A percentile compares a stretch with the other conserved stretches of the same genome.
phyloP scores from a whole-genome alignment of 1,140 invertebrate genomes.

The Brachionus sp. region DNA sequence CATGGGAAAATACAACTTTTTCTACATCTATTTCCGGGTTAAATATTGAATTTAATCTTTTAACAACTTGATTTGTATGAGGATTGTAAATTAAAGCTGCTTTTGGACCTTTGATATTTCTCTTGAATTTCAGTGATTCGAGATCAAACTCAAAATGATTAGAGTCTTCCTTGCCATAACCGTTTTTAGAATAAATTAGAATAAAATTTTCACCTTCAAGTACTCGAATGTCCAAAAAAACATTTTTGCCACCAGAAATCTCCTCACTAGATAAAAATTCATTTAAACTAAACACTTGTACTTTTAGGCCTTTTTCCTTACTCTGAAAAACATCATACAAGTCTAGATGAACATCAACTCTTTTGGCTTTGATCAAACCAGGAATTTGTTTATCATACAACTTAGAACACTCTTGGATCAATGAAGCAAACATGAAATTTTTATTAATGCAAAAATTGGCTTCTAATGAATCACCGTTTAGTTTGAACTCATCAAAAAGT shows the following conservation, averaged over 20 bases:
- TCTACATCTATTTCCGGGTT: not conserved
- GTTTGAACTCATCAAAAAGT: constrained; percentile 40
- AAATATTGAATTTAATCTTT: not conserved
- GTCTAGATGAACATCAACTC: constrained; percentile 28
- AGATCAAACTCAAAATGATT: constrained; percentile 19
- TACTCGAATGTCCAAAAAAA: not conserved
- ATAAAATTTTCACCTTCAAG: not conserved
- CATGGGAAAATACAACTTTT: not conserved
- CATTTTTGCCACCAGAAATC: not conserved
- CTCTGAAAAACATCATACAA: constrained; percentile 17
- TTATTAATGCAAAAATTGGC: not conserved
- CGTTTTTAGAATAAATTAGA: constrained; percentile 12
- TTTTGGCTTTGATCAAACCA: constrained; percentile 23
- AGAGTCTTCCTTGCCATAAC: not conserved
- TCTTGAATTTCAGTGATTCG: not conserved
- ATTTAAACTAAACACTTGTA: not conserved
- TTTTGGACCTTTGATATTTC: not conserved
- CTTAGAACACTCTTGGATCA: constrained; percentile 27
- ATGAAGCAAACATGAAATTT: not conserved
- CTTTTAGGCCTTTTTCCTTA: constrained; percentile 8
- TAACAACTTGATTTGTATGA: not conserved
- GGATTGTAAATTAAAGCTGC: not conserved
- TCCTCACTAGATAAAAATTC: constrained; percentile 15
- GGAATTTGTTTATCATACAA: constrained; percentile 25
- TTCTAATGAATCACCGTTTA: not conserved